A percentile compares a stretch with the other conserved stretches of the same genome.
Conservation (phyloP, 2,797 vertebrate species). For the Alectoris magna region DNA sequence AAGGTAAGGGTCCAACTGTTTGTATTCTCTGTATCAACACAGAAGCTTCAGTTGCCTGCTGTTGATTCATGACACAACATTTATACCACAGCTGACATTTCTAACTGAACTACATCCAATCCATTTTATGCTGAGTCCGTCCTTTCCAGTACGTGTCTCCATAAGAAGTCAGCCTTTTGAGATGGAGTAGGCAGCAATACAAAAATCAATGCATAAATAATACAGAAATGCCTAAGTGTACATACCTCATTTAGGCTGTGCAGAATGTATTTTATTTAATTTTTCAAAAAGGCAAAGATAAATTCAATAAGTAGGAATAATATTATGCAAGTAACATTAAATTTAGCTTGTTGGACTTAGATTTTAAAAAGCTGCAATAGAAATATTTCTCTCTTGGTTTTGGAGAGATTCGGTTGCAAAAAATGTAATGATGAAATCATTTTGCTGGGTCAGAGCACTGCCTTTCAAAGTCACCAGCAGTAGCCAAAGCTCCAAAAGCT, state of each 20-base stretch:
- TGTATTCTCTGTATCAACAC: not conserved
- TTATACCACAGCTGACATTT: constrained; percentile 50
- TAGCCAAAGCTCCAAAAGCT: not conserved
- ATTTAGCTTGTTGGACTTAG: not conserved
- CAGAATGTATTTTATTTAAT: constrained; percentile 58
- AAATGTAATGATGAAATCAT: not conserved
- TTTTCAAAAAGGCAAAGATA: constrained; percentile 36
- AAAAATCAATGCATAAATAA: constrained; percentile 68
- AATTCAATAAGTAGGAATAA: constrained; percentile 36
- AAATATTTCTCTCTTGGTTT: not conserved
- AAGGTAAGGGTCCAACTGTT: not conserved
- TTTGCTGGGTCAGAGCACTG: not conserved
- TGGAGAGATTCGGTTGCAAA: constrained; percentile 4
- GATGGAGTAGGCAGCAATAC: constrained; percentile 41
- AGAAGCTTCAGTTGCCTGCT: constrained; percentile 5
- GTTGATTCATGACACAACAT: constrained; percentile 35
- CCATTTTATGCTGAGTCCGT: constrained; percentile 55
- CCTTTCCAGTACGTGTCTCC: constrained; percentile 28
- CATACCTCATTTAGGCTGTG: constrained; percentile 19
- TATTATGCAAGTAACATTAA: constrained; percentile 19
- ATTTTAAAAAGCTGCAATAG: constrained; percentile 11
- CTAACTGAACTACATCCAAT: constrained; percentile 64
- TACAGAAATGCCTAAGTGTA: constrained; percentile 49
- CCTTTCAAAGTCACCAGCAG: not conserved
- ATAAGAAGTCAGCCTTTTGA: constrained; percentile 40